phyloP scores from a whole-genome alignment of 2,797 vertebrate genomes.

The Sarcophilus harrisii region DNA sequence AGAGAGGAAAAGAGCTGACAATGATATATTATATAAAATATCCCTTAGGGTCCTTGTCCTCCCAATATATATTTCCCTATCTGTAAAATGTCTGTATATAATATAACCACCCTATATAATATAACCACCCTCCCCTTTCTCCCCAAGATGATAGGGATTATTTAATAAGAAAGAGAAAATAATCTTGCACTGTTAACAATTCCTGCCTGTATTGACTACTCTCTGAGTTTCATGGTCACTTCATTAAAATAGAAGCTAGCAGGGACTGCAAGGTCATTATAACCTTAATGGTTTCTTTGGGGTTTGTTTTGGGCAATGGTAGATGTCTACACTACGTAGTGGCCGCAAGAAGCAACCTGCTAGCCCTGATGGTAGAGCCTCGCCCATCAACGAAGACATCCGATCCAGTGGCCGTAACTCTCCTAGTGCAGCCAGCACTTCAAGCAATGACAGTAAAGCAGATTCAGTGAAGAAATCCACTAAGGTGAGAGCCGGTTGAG shows the following conservation, averaged over 20 bases:
- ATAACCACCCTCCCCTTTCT: neutral
- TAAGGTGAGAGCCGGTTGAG: constrained; percentile 87
- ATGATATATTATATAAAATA: neutral
- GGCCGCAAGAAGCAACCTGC: constrained; percentile 98
- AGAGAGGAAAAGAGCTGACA: neutral
- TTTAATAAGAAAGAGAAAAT: rapidly evolving
- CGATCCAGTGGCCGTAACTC: constrained; percentile 97
- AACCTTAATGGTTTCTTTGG: constrained; percentile 1
- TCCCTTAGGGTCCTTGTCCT: neutral
- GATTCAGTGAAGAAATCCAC: constrained; percentile 94
- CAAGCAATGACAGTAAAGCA: constrained; percentile 98
- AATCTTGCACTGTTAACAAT: neutral
- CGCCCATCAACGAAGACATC: constrained; percentile 95
- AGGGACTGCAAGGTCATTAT: neutral
- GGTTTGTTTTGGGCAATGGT: constrained; percentile 41
- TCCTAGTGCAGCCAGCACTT: constrained; percentile 97
- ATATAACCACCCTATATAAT: neutral
- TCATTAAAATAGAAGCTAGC: neutral
- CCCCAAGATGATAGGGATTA: neutral
- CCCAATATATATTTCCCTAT: neutral
- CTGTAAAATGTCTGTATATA: neutral
- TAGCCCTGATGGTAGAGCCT: constrained; percentile 97
- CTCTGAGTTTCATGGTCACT: neutral
- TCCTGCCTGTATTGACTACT: neutral
- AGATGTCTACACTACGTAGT: constrained; percentile 99